phyloP scores from a whole-genome alignment of 2,113 vertebrate species.

The Rhizomys pruinosus region DNA sequence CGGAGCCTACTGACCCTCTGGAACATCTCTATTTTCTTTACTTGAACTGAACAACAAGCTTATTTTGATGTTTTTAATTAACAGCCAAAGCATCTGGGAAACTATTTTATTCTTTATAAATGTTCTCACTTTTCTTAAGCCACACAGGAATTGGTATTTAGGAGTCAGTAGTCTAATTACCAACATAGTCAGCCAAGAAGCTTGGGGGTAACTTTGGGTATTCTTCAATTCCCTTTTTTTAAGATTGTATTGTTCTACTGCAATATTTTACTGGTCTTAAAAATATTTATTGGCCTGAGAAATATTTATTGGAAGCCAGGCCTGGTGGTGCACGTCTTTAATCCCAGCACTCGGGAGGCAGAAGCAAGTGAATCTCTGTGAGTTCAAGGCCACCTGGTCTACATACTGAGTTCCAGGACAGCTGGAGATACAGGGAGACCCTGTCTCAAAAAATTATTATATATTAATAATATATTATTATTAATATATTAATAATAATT shows the following conservation, averaged over 20 bases:
- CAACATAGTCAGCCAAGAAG: neutral
- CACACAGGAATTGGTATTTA: neutral
- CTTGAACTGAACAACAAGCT: slow-evolving; percentile 38
- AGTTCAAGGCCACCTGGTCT: too few relatives aligned
- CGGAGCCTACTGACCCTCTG: too few relatives aligned
- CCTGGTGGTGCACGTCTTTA: too few relatives aligned
- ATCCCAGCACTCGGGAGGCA: too few relatives aligned
- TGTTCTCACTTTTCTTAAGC: neutral
- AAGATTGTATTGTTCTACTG: neutral
- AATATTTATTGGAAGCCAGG: too few relatives aligned
- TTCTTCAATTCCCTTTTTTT: slow-evolving; percentile 16
- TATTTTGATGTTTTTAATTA: slow-evolving; percentile 9
- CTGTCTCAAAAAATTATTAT: too few relatives aligned
- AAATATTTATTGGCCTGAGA: neutral
- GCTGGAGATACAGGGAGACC: too few relatives aligned
- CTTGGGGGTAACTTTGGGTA: neutral
- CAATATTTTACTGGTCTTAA: slow-evolving; percentile 15
- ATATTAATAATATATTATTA: too few relatives aligned
- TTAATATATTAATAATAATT: too few relatives aligned
- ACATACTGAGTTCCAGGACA: too few relatives aligned
- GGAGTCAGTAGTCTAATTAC: neutral
- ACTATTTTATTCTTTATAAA: neutral
- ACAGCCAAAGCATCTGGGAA: neutral
- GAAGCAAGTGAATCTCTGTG: too few relatives aligned
- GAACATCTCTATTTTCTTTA: neutral